phyloP scores from a whole-genome alignment of 2,888 invertebrate species.

The Melipona bicolor region DNA sequence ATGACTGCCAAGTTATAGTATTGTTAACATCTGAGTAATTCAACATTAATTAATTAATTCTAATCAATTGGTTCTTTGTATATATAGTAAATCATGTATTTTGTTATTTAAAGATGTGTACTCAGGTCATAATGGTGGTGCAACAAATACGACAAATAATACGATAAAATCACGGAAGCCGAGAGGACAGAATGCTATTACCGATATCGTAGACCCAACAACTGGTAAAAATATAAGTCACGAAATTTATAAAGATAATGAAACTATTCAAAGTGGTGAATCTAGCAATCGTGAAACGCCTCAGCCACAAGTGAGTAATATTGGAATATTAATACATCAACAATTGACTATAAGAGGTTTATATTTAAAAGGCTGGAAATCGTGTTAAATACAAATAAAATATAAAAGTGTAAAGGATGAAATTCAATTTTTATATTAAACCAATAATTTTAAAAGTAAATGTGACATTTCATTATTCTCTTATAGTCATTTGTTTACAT shows the following conservation, averaged over 20 bases:
- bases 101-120: conserved; percentile 75
- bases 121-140: conserved; percentile 77
- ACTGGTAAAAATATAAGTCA: conserved; percentile 86
- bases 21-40: not conserved
- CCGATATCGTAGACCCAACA: conserved; percentile 85
- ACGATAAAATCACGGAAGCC: conserved; percentile 69
- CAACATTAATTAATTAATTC: not conserved
- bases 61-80: not conserved
- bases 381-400: not conserved
- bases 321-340: conserved; percentile 39
- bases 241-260: conserved; percentile 85
- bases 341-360: conserved; percentile 67
- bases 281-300: conserved; percentile 86
- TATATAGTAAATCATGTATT: not conserved
- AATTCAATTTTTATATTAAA: not conserved
- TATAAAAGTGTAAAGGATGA: not conserved
- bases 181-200: conserved; percentile 77
- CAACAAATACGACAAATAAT: conserved; percentile 68
- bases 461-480: conserved; percentile 39
- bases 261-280: conserved; percentile 84
- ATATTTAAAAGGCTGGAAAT: not conserved
- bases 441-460: not conserved
- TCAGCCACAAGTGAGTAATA: conserved; percentile 82
- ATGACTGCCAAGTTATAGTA: not conserved
- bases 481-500: conserved; percentile 65